Evolutionary conservation across 1,140 invertebrate species (phyloP), one percentile per base, ranked within the genome.

Genomic region (Chironomus striatipennis): DNA sequence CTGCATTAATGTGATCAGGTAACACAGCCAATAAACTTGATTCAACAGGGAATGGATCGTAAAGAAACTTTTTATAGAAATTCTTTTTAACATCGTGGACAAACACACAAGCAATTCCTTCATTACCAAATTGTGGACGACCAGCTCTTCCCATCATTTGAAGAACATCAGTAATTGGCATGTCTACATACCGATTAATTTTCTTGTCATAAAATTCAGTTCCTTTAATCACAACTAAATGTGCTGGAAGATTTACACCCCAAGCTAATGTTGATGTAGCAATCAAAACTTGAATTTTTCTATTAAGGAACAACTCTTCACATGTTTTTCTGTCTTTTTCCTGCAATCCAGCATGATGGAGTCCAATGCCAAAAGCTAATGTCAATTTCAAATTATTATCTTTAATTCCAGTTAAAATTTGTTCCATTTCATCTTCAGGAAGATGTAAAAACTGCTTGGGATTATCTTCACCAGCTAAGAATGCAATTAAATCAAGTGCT

Each of bases 141-240:
- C 98, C 98, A 75, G 98, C 98, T 76, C 98, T 86, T 4, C 98
- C 98, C 91, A 99, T 98, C 98, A 99, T 99, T 85, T 99, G 98
- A 24, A 99, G 85, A 0, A 99, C 91, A 86, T 98, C 97, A 0
- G 98, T 99, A 73, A 99, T 98, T 0, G 98, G 98, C 91, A 99
- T 99, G 79, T 99, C 98, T 2, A 99, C 95, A 83, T 99, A 99
- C 79, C 96, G 89, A 79, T 96, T 93, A 5, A 89, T 89, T 81
- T 99, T 98, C 8, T 96, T 97, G 84, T 99, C 98, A 82, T 92
- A 99, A 84, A 97, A 99, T 84, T 99, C 98, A 1, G 98, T 99
- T 73, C 95, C 95, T 80, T 91, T 91, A 75, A 89, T 86, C 2
- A 87, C 85, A 17, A 87, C 86, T 64, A 87, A 77, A 78, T 87